These are phyloP conservation scores for Eufriesea mexicana DNA, from an alignment of 1,140 invertebrate genomes.

Conservation along the genomic window DNA sequence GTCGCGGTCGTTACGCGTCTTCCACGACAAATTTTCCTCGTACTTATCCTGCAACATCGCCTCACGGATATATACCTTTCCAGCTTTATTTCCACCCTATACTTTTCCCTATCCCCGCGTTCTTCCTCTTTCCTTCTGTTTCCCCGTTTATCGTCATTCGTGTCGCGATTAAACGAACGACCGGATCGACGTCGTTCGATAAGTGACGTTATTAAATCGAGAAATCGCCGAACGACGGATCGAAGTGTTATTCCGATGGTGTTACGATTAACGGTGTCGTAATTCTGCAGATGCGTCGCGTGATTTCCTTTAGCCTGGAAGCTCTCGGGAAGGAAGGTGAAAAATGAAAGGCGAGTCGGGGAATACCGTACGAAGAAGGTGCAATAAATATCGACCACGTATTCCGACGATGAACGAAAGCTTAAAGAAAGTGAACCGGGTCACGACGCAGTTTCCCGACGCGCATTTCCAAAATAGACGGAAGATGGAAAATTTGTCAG, in stretches of 20 bases:
- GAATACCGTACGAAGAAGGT: constrained; percentile 11
- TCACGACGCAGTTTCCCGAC: constrained; percentile 51
- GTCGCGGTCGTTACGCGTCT: neutral
- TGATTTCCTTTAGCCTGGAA: neutral
- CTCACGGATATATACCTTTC: neutral
- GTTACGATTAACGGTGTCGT: neutral
- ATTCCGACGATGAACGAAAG: constrained; percentile 37
- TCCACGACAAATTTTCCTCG: neutral
- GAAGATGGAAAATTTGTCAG: neutral
- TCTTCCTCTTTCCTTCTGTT: neutral
- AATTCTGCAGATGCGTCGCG: neutral
- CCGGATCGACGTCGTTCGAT: too few relatives aligned
- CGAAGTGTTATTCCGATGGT: neutral
- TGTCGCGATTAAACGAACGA: neutral
- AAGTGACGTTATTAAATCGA: neutral
- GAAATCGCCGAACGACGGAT: neutral
- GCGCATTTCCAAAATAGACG: constrained; percentile 28
- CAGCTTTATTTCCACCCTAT: neutral
- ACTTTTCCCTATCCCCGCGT: too few relatives aligned
- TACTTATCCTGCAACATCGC: neutral
- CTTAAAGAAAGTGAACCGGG: constrained; percentile 61
- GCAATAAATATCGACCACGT: constrained; percentile 60
- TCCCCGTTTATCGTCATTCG: too few relatives aligned
- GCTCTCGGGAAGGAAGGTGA: neutral
- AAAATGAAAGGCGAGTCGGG: neutral